A percentile compares a stretch with the other conserved stretches of the same genome.
Conservation (phyloP, 2,888 invertebrate species). For the Macroteleia sp. region DNA sequence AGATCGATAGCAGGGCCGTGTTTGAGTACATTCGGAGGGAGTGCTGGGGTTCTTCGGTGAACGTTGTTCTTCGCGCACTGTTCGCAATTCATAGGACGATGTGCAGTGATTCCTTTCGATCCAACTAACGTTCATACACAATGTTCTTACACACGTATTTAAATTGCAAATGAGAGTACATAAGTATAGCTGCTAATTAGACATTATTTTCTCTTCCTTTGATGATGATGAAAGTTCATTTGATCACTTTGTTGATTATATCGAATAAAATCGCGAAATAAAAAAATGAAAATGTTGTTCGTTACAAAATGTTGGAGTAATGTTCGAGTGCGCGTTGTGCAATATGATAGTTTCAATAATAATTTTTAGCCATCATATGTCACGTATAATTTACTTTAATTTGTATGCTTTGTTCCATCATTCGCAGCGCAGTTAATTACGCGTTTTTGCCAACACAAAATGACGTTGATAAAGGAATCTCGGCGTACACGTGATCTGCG, state of each 20-base stretch:
- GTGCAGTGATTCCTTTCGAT: constrained; percentile 54
- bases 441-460: constrained; percentile 64
- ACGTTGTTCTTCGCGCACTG: constrained; percentile 37
- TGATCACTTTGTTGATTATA: constrained; percentile 45
- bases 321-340: constrained; percentile 15
- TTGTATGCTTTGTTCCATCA: constrained; percentile 3
- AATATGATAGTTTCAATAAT: constrained; percentile 17
- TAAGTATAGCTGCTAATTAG: constrained; percentile 56
- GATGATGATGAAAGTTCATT: constrained; percentile 52
- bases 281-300: constrained; percentile 29
- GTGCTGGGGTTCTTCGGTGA: constrained; percentile 46
- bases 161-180: constrained; percentile 57
- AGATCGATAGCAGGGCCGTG: constrained; percentile 66
- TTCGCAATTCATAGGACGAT: constrained; percentile 36
- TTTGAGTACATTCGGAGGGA: constrained; percentile 51
- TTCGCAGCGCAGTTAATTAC: constrained; percentile 33
- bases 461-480: constrained; percentile 87
- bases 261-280: constrained; percentile 28
- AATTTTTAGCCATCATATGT: constrained; percentile 21
- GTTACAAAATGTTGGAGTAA: constrained; percentile 45
- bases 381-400: constrained; percentile 10
- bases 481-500: constrained; percentile 88
- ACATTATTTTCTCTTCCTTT: constrained; percentile 53
- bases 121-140: constrained; percentile 29
- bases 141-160: constrained; percentile 40